Conservation (phyloP, 53 echinoderm and acorn worm genomes). For the Stichopus horrens region DNA sequence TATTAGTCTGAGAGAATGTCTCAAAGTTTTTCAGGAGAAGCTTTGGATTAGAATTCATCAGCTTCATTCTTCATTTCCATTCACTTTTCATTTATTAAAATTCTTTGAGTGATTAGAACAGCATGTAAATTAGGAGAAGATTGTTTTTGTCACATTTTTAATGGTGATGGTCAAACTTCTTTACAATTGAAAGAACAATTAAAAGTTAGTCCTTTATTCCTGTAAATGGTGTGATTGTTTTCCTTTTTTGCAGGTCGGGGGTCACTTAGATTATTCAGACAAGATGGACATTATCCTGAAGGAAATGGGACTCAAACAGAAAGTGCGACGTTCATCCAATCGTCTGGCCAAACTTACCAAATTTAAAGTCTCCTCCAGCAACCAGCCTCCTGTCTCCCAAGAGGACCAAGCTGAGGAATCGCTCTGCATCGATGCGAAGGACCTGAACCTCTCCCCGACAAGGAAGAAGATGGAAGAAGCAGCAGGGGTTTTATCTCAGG, state of each 20-base stretch:
- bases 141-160: too few species aligned
- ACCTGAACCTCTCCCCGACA: conserved; percentile 50
- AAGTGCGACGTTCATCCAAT: conserved; percentile 22
- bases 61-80: too few species aligned
- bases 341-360: conserved; percentile 8
- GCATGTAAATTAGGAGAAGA: too few species aligned
- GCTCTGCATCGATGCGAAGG: conserved; percentile 44
- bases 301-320: conserved; percentile 77
- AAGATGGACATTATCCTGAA: conserved; percentile 87
- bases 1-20: too few species aligned
- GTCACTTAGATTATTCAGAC: conserved; percentile 91
- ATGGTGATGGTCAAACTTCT: too few species aligned
- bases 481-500: neutral
- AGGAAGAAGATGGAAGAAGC: conserved; percentile 24
- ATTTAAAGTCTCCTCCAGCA: neutral
- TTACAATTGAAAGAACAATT: too few species aligned
- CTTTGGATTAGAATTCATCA: too few species aligned
- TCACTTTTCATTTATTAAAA: too few species aligned
- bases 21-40: too few species aligned
- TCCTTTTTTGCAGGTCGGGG: conserved; percentile 65
- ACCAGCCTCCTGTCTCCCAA: neutral
- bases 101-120: too few species aligned
- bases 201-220: too few species aligned
- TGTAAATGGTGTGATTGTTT: neutral
- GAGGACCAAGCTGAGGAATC: conserved; percentile 5